Percentiles rank a stretch among this genome's conserved stretches.
phyloP scores from a whole-genome alignment of 2,797 vertebrate species.

The Enteromius mattozi region DNA sequence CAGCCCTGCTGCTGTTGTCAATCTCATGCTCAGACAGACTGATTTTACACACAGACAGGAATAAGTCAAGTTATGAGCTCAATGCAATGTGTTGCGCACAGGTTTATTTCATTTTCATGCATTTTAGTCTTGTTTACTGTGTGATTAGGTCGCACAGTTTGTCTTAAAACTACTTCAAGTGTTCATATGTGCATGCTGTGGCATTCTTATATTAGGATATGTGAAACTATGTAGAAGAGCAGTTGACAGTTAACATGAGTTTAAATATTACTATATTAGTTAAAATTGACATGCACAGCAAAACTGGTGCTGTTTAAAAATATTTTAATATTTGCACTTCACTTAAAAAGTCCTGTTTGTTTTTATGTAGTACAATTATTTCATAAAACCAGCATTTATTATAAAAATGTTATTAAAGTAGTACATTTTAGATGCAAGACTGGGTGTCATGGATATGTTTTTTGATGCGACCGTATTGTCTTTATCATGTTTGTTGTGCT shows the following conservation, averaged over 20 bases:
- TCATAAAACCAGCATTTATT: not conserved
- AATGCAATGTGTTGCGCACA: not conserved
- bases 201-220: not conserved
- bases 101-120: not conserved
- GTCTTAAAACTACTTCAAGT: not conserved
- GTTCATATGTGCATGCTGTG: not conserved
- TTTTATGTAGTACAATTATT: not conserved
- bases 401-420: not conserved
- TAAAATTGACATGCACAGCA: not conserved
- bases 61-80: not conserved
- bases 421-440: not conserved
- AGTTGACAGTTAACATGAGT: not conserved
- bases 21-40: slow-evolving; percentile 38
- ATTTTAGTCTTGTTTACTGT: not conserved
- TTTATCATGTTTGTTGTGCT: not conserved
- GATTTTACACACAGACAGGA: not conserved
- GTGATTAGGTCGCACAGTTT: not conserved
- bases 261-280: not conserved
- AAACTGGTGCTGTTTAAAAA: too few species aligned
- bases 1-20: slow-evolving; percentile 60
- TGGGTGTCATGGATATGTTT: not conserved
- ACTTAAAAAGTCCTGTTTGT: not conserved
- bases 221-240: not conserved
- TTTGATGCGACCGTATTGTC: not conserved
- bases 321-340: not conserved